Evolutionary conservation across 2,797 vertebrate species (phyloP), one percentile per base, ranked within the genome.

Genomic region (Florisuga fusca): DNA sequence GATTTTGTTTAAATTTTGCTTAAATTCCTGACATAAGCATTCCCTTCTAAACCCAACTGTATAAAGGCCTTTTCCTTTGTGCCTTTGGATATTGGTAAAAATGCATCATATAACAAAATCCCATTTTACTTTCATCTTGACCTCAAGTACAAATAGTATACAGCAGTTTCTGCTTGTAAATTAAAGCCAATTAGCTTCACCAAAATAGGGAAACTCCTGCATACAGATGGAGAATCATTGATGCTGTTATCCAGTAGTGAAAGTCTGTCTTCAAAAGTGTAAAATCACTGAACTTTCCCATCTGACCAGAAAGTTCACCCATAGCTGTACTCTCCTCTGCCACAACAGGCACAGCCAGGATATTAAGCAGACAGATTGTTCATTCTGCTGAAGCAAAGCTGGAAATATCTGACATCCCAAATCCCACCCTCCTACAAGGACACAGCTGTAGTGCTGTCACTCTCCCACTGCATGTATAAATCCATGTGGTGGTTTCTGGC

Each of bases 291-390:
- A 51, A 13, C 3, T 15, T 69, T 85, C 18, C 21, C 58, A 8
- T 69, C 34, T 53, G 27, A 31, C 16, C 14, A 54, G 26, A 53
- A 77, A 4, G 5, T 23, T 83, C 20, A 58, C 9, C 6, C 26
- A 16, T 13, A 21, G 15, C 4, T 55, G 7, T n/a, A 11, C 14
- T 88, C 10, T 69, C 18, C 26, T 82, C 26, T 74, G 7, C 18
- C 13, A 10, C 20, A 62, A 20, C 4, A 64, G 36, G 43, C 7
- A 33, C 0, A 0, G 12, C 5, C n/a, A 62, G 36, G 45, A 50
- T 10, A 15, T 34, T 4, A 34, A 8, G 10, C 18, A 61, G 9
- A 21, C 11, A 45, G 34, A 16, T 20, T 1, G 1, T 58, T 38
- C 53, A 51, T 29, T 3, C 1, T 64, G 2, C 8, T 38, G 43